phyloP scores from a whole-genome alignment of 1,140 invertebrate species.

The Achroia grisella region DNA sequence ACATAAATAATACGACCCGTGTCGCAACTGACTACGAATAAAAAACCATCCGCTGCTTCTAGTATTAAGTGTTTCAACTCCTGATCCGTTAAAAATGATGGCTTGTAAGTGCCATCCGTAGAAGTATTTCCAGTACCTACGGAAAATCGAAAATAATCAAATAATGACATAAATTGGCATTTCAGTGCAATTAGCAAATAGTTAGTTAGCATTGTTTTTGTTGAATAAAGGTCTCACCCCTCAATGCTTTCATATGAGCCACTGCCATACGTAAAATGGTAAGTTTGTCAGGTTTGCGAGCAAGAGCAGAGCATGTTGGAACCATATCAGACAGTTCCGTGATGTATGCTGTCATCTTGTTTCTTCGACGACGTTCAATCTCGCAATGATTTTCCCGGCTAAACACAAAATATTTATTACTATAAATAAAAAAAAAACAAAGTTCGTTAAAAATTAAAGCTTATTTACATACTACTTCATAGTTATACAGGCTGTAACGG shows the following conservation, averaged over 20 bases:
- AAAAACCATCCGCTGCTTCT: constrained; percentile 99
- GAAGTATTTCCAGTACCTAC: constrained; percentile 95
- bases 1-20: constrained; percentile 98
- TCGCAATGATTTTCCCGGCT: constrained; percentile 99
- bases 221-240: constrained; percentile 77
- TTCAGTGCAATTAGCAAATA: background rate
- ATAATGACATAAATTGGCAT: background rate
- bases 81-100: constrained; percentile 98
- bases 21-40: constrained; percentile 99
- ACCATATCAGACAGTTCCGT: constrained; percentile 99
- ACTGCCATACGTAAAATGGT: constrained; percentile 99
- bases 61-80: constrained; percentile 99
- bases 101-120: constrained; percentile 96
- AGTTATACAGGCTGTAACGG: too few relatives aligned
- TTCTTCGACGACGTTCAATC: constrained; percentile 96
- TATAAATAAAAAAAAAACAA: too few relatives aligned
- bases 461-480: too few relatives aligned
- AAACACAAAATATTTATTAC: constrained; percentile 20
- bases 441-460: too few relatives aligned
- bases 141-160: constrained; percentile 7
- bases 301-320: constrained; percentile 97
- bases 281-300: constrained; percentile 98
- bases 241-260: constrained; percentile 97
- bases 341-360: constrained; percentile 99
- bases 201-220: background rate